phyloP scores from a whole-genome alignment of 2,113 vertebrate species.

The Oncorhynchus gorbuscha region DNA sequence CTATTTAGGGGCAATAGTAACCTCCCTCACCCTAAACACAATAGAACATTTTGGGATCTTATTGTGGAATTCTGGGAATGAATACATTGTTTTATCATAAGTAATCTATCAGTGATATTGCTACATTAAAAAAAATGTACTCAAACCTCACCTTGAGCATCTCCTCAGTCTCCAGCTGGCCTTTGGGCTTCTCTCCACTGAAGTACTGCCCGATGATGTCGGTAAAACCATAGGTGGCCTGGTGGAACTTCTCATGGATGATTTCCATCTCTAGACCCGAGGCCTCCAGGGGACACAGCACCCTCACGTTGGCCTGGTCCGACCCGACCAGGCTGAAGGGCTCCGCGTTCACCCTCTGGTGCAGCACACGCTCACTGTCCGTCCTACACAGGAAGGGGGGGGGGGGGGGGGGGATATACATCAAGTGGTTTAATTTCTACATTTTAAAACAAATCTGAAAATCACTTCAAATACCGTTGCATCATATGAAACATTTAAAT shows the following conservation, averaged over 20 bases:
- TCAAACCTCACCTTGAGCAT: slow-evolving; percentile 74
- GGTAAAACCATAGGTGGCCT: slow-evolving; percentile 69
- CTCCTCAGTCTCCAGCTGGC: slow-evolving; percentile 85
- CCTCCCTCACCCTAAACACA: too few species aligned
- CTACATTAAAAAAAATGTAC: too few species aligned
- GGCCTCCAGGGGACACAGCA: slow-evolving; percentile 78
- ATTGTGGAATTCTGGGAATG: too few species aligned
- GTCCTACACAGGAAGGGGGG: slow-evolving; percentile 41
- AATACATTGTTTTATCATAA: too few species aligned
- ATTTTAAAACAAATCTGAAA: too few species aligned
- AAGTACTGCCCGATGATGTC: slow-evolving; percentile 83
- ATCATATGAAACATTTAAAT: too few species aligned
- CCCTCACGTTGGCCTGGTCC: slow-evolving; percentile 61
- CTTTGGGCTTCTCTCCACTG: slow-evolving; percentile 85
- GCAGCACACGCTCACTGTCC: slow-evolving; percentile 77
- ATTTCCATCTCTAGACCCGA: slow-evolving; percentile 73
- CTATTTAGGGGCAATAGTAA: too few species aligned
- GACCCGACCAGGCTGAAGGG: slow-evolving; percentile 76
- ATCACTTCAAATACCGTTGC: too few species aligned
- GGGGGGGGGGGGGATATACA: too few species aligned
- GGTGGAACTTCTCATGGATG: slow-evolving; percentile 83
- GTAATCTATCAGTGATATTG: too few species aligned
- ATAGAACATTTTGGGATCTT: too few species aligned
- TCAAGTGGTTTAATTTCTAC: too few species aligned
- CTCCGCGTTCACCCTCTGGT: slow-evolving; percentile 73